A percentile compares a stretch with the other conserved stretches of the same genome.
These are phyloP conservation scores for Galeopsomyia nigrocyanea DNA, from an alignment of 2,888 invertebrate genomes.

Conservation along the genomic window DNA sequence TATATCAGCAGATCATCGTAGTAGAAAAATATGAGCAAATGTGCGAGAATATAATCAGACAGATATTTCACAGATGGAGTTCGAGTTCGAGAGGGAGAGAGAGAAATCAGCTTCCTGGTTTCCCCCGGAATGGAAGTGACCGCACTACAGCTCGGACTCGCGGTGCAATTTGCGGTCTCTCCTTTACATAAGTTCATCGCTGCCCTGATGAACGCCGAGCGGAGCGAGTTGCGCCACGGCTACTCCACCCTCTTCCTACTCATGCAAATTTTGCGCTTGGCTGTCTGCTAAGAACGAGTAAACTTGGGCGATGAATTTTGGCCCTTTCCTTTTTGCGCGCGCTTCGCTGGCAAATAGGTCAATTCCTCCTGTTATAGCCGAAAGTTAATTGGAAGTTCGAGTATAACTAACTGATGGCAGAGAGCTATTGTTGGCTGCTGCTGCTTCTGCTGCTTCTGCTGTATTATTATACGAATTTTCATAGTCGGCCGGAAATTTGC, in stretches of 20 bases:
- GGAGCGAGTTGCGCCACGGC: no score
- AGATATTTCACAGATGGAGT: no score
- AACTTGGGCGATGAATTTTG: conserved; percentile 28
- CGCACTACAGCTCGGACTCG: conserved; percentile 45
- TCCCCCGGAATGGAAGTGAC: conserved; percentile 52
- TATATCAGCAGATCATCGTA: background rate
- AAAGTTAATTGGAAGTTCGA: conserved; percentile 27
- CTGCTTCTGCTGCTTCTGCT: background rate
- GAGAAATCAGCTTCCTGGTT: conserved; percentile 47
- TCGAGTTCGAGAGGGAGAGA: background rate
- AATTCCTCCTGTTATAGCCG: background rate
- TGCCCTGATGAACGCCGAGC: conserved; percentile 14
- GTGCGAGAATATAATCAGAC: no score
- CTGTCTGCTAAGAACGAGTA: conserved; percentile 21
- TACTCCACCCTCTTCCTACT: background rate
- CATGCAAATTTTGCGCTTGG: conserved; percentile 31
- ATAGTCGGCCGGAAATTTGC: no score
- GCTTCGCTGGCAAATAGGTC: conserved; percentile 14
- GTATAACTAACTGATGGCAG: background rate
- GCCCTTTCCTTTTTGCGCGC: background rate
- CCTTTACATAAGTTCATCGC: conserved; percentile 46
- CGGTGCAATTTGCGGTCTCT: conserved; percentile 43
- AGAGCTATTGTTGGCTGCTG: background rate
- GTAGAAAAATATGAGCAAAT: background rate
- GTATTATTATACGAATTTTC: conserved; percentile 5